Base-by-base conservation (phyloP, 2,888 invertebrate genomes). In the Patella pellucida region DNA sequence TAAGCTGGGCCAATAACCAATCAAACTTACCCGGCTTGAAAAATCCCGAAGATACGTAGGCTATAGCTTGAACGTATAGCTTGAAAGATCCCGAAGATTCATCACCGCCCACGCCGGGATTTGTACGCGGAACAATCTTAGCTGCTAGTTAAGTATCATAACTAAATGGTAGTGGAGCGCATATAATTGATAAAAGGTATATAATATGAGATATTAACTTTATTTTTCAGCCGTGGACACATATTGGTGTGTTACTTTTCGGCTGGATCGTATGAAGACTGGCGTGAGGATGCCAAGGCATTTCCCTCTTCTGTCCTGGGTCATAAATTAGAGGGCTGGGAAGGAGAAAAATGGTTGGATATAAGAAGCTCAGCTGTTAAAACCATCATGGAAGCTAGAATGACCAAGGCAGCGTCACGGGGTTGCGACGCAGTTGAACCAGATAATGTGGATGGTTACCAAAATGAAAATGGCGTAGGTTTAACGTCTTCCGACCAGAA, bases 221-320 rank as follows among this genome's bases (percentile, higher is more conserved):
- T 23, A n/a, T n/a, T 71, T 78, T 76, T 52, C 78, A 85, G 85
- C 11, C 76, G 78, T 16, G 83, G 82, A 9, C 78, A 72, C 11
- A 80, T 81, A 56, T 81, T 85, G 41, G 82, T 85, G 15, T 85
- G 85, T 56, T 85, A 85, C 71, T 82, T 85, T 76, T 85, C 85
- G 7, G 85, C 83, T 14, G 85, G 85, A 16, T 77, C 84, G 7
- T 79, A 79, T 68, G 85, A 85, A 72, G 67, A 76, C 7, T 80
- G 82, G 77, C 80, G 85, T 1, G 54, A 73, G 0, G 84, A 84
- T 68, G 79, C 79, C 16, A 52, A 75, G 31, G 62, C 74, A 15
- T 83, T 85, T 68, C 82, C 83, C 16, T 31, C 68, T 19, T 69
- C 68, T 68, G 81, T 78, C 9, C 69, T 82, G 11, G 85, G 85